Base-by-base conservation (phyloP, 2,888 invertebrate genomes). In the Blastobasis lacticolella region DNA sequence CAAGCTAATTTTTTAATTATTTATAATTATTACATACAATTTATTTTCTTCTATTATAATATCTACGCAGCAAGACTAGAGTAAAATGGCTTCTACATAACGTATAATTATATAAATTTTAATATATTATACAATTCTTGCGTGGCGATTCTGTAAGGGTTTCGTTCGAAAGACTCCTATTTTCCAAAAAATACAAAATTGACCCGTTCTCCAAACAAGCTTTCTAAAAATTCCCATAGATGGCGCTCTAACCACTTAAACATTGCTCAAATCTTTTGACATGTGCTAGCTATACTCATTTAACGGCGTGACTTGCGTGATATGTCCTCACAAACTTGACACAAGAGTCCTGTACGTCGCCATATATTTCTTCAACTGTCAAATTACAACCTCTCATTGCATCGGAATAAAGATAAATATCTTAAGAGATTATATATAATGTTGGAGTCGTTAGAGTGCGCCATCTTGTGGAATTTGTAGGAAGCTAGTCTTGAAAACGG, bases 31-130 rank as follows among this genome's bases (percentile, higher is more conserved):
- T 80, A 79, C 73, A 75, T 78, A 79, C 72, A 74, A 65, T 69
- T 70, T 70, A 60, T 66, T 57, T 59, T 67, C 62, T 61, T 63
- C 71, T 8, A 9, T 6, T 40, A 40, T 8, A 76, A 75, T 67
- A 66, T 70, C 80, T 83, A 83, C 75, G 75, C 82, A 78, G 58
- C 74, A 64, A 70, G 86, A 85, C 86, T 86, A 86, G 85, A 86
- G 69, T 79, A 71, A 73, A 71, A 84, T 82, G 83, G 83, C 83
- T 73, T 75, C 82, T 81, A 60, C 55, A 58, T 57, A 54, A 49
- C 49, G 10, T 45, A 51, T 49, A 46, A 45, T 42, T 48, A 51
- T 44, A 51, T 48, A 48, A 5, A n/a, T 38, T 45, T 49, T 59
- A 51, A 61, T 49, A 43, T 57, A 58, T 54, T 54, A 47, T 53